Base-by-base conservation (phyloP, 2,113 vertebrate genomes). In the Felis chaus region DNA sequence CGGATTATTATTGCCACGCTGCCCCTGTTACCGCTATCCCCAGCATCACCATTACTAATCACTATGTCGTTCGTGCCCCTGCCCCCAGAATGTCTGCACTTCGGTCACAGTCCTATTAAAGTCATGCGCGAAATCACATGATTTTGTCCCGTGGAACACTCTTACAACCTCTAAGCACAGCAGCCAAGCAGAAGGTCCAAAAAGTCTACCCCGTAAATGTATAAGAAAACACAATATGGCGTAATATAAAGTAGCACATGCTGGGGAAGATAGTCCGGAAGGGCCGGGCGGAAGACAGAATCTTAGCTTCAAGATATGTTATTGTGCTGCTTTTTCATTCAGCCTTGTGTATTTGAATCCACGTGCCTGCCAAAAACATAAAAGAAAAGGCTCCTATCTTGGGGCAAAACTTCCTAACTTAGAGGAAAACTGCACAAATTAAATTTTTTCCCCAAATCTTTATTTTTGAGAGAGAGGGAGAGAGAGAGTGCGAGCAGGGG, bases 1-100 rank as follows among this genome's bases (percentile, higher is more conserved):
- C 5, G 23, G 79, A 31, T 45, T 41, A 33, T 68, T 25, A 81
- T 21, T n/a, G 45, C 45, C 45, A 45, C 45, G 0, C 45, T 45
- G 45, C 45, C 45, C 45, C 31, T 12, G 45, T 84, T 7, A 29
- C 45, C 3, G 10, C 14, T 11, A 19, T 25, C 45, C 25, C 7
- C 61, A 8, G 18, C 16, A 19, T 15, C 31, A 73, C 69, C 25
- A 8, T 3, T 25, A 39, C 5, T 27, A 41, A 53, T 33, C 36
- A 23, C 55, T 4, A 0, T 2, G 3, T 1, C 1, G 2, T 8
- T 11, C 23, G 7, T 45, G n/a, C 23, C 16, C 13, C 10, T 19
- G 1, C n/a, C 19, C 19, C 15, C 5, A 21, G 19, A 39, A 63
- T 18, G 63, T 25, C n/a, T 16, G 4, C 1, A 6, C 23, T 78